Percentiles rank a stretch among this genome's conserved stretches.
phyloP scores from a whole-genome alignment of 2,113 vertebrate genomes.

The Lynx canadensis region DNA sequence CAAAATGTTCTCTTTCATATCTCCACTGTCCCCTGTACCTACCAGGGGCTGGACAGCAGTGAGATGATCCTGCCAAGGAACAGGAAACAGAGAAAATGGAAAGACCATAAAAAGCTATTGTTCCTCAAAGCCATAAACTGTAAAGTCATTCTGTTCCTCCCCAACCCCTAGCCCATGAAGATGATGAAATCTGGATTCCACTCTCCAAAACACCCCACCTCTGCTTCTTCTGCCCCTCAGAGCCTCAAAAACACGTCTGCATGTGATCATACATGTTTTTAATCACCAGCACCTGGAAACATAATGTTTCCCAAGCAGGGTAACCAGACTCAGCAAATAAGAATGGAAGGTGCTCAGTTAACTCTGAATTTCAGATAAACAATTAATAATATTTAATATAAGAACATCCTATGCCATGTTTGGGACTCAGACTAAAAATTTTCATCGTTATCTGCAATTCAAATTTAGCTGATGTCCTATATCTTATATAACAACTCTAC shows the following conservation, averaged over 20 bases:
- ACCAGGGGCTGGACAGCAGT: background rate
- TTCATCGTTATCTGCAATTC: background rate
- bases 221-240: background rate
- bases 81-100: background rate
- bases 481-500: background rate
- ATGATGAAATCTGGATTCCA: background rate
- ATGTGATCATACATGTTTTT: background rate
- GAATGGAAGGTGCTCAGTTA: background rate
- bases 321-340: background rate
- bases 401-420: background rate
- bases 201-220: background rate
- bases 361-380: conserved; percentile 1
- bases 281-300: background rate
- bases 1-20: background rate
- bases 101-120: background rate
- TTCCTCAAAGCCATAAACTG: background rate
- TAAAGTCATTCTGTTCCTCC: background rate
- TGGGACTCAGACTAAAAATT: background rate
- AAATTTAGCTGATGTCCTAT: background rate
- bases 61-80: background rate
- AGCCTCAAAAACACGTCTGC: background rate
- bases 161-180: background rate
- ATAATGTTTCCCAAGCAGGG: background rate
- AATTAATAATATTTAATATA: background rate
- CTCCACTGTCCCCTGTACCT: background rate